phyloP scores from a whole-genome alignment of 2,113 vertebrate genomes.

The Rhea pennata region DNA sequence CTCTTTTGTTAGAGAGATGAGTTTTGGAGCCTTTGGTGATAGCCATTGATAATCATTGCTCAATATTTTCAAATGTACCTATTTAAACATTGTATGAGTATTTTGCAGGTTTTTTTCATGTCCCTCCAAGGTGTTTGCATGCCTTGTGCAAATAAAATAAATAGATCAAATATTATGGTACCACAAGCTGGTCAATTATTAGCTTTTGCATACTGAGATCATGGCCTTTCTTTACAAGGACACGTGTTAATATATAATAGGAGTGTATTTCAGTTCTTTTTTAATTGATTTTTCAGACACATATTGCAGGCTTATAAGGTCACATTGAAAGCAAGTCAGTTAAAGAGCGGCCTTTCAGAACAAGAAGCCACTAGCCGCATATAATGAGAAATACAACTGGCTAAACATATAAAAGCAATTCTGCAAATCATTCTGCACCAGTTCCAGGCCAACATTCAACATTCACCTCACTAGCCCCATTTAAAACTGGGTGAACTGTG shows the following conservation, averaged over 20 bases:
- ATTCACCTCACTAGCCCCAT: background rate
- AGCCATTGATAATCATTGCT: background rate
- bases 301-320: conserved; percentile 9
- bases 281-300: conserved; percentile 36
- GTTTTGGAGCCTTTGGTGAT: background rate
- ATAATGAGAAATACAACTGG: background rate
- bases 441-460: background rate
- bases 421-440: background rate
- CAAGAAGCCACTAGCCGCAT: background rate
- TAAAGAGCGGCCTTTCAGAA: conserved; percentile 1
- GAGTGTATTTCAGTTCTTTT: conserved; percentile 34
- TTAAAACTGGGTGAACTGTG: background rate
- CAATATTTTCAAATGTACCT: background rate
- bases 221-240: conserved; percentile 37
- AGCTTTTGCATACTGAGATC: conserved; percentile 50
- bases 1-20: background rate
- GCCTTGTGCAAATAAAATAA: conserved; percentile 40
- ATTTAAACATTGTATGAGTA: conserved; percentile 24
- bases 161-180: conserved; percentile 60
- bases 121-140: background rate
- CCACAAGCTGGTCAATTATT: conserved; percentile 68
- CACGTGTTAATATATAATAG: conserved; percentile 70
- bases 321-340: background rate
- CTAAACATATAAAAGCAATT: background rate
- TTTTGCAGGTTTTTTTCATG: background rate